Percentiles rank a stretch among this genome's conserved stretches.
These are phyloP conservation scores for Strix aluco DNA, from an alignment of 2,113 vertebrate species.

Conservation along the genomic window DNA sequence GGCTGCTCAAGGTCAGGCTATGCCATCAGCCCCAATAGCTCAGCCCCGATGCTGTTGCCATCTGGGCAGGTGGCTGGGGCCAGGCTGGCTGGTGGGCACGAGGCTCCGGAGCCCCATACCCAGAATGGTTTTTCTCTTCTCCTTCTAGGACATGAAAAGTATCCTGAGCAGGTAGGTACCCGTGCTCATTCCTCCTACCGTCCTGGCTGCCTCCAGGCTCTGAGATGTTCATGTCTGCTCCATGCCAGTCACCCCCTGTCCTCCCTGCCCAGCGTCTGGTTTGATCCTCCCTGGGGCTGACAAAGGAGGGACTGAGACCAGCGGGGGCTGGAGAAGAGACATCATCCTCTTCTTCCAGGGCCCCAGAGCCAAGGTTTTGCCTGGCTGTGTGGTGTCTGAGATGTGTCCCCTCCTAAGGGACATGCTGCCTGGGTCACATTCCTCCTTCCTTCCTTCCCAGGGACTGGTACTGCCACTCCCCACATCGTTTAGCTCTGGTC, in stretches of 20 bases:
- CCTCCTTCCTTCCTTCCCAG: background rate
- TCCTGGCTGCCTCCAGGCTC: background rate
- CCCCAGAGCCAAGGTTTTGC: background rate
- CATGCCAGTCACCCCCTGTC: background rate
- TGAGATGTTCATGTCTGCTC: background rate
- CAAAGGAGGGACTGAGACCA: background rate
- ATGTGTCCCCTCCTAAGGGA: background rate
- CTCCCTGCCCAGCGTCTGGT: background rate
- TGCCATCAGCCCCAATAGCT: background rate
- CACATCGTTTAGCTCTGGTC: accelerated
- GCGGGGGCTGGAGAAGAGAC: background rate
- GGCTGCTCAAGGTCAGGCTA: slow-evolving; percentile 45
- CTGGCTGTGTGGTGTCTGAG: background rate
- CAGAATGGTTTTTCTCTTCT: background rate
- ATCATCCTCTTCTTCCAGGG: background rate
- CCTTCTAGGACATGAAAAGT: slow-evolving; percentile 48
- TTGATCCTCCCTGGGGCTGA: background rate
- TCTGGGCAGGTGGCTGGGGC: background rate
- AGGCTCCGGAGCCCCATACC: background rate
- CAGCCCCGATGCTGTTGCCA: background rate
- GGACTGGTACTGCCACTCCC: background rate
- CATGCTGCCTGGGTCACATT: accelerated
- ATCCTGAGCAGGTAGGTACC: slow-evolving; percentile 32
- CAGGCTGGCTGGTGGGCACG: background rate
- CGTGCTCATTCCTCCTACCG: accelerated